These are phyloP conservation scores for Chrysina gloriosa DNA, from an alignment of 2,888 invertebrate genomes.

Conservation along the genomic window DNA sequence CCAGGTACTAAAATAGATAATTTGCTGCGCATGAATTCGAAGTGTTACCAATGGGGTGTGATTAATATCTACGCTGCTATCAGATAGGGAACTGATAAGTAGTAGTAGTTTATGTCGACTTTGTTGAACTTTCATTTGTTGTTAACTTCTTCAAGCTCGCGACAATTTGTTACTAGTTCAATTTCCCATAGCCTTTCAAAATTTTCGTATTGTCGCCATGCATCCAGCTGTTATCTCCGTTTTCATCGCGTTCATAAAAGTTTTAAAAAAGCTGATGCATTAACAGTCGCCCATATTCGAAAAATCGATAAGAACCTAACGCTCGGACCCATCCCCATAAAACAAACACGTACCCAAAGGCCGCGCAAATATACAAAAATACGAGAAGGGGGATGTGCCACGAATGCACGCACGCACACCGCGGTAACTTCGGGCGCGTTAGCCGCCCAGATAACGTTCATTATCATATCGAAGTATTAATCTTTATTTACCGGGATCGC, in stretches of 20 bases:
- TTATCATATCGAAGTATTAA: conserved; percentile 37
- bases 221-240: too few species aligned
- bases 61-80: too few species aligned
- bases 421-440: not conserved
- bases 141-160: too few species aligned
- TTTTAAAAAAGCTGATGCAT: conserved; percentile 15
- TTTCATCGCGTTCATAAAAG: conserved; percentile 7
- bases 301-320: conserved; percentile 26
- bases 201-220: too few species aligned
- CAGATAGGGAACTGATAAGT: too few species aligned
- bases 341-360: not conserved
- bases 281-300: conserved; percentile 3
- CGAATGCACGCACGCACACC: not conserved
- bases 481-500: conserved; percentile 23
- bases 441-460: conserved; percentile 31
- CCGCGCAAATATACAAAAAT: not conserved
- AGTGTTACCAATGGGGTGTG: too few species aligned
- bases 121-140: too few species aligned
- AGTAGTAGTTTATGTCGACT: too few species aligned
- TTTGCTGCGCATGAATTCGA: too few species aligned
- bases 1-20: too few species aligned
- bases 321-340: not conserved
- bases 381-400: not conserved
- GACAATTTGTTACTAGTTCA: too few species aligned
- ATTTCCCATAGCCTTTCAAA: too few species aligned